Evolutionary conservation across 1,140 invertebrate genomes (phyloP), one percentile per base, ranked within the genome.

Genomic region (Oncopodura yosiiana): DNA sequence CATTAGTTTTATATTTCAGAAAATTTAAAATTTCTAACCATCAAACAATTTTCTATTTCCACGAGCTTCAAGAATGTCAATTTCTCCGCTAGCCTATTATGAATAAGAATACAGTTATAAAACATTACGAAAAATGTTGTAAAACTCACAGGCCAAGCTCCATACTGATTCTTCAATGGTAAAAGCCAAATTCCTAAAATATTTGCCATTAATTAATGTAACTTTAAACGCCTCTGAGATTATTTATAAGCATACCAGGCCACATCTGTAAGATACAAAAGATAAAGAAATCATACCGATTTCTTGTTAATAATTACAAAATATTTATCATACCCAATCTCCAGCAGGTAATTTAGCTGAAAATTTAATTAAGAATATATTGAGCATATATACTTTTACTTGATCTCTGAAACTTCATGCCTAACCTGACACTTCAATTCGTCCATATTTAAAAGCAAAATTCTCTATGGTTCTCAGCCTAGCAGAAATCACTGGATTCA

Each of bases 111-210:
- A n/a, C n/a, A n/a, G n/a, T n/a, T n/a, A n/a, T n/a, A n/a, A n/a
- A n/a, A n/a, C n/a, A n/a, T n/a, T n/a, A n/a, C n/a, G n/a, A n/a
- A n/a, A n/a, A n/a, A n/a, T n/a, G n/a, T n/a, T n/a, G n/a, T n/a
- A n/a, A n/a, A n/a, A n/a, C n/a, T n/a, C n/a, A n/a, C 52, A 21
- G 76, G 76, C 76, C 76, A 78, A 3, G 68, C 67, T 9, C 78
- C 77, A 62, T 80, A 80, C 0, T 60, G 48, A 58, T 77, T 78
- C 58, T 70, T 66, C 2, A 71, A 68, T 0, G 80, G 80, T 69
- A 81, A 69, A 45, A 81, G 49, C 78, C 78, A 80, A 52, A 80
- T 73, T 19, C 76, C 78, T 66, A 29, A 4, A 46, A 52, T 18
- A 36, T 37, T 12, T 9, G 12, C 32, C 43, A 53, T 27, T 21